These are phyloP conservation scores for Drosophila tani DNA, from an alignment of 1,140 invertebrate genomes.

Conservation along the genomic window DNA sequence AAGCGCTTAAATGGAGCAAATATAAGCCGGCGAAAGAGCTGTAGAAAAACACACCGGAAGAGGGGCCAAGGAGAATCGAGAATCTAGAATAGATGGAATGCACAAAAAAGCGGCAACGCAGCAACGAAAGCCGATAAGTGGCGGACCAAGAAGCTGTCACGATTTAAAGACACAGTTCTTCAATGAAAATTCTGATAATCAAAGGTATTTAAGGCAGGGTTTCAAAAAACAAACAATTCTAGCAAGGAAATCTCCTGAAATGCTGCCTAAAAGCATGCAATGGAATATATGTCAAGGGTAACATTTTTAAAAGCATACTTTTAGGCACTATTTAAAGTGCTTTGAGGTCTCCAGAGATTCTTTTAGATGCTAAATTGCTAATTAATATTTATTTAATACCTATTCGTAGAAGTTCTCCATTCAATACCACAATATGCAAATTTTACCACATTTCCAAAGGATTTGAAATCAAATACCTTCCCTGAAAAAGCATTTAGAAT, in stretches of 20 bases:
- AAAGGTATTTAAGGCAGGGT: neutral
- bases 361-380: neutral
- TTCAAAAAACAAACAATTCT: neutral
- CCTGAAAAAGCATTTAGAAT: neutral
- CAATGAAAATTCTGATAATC: too few relatives aligned
- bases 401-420: neutral
- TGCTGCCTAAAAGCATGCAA: neutral
- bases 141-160: conserved; percentile 9
- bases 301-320: neutral
- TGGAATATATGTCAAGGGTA: neutral
- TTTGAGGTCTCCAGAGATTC: neutral
- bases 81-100: conserved; percentile 35
- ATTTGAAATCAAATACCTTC: neutral
- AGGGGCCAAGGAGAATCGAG: conserved; percentile 27
- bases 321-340: neutral
- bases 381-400: neutral
- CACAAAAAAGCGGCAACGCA: conserved; percentile 15
- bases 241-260: neutral
- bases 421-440: too few relatives aligned
- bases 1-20: conserved; percentile 52
- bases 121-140: conserved; percentile 41
- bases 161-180: conserved; percentile 7
- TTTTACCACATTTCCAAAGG: too few relatives aligned
- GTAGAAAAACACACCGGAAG: conserved; percentile 29
- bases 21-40: conserved; percentile 47